phyloP scores from a whole-genome alignment of 1,140 invertebrate species.

The Gonatopus flavifemur region DNA sequence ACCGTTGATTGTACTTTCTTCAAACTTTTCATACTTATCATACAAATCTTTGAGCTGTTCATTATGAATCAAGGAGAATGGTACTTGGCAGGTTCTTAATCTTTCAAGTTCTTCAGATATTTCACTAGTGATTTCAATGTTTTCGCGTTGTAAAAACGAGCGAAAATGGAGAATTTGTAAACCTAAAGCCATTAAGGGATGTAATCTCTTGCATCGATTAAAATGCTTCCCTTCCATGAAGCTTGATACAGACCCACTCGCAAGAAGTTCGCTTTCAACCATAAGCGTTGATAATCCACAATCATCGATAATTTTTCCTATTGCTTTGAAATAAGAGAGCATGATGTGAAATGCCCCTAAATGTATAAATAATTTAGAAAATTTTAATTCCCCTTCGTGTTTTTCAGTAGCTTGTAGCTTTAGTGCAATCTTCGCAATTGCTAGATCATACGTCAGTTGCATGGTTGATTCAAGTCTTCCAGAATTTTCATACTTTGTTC shows the following conservation, averaged over 20 bases:
- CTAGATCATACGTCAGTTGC: conserved; percentile 22
- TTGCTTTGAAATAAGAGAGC: conserved; percentile 46
- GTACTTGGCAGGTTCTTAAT: not conserved
- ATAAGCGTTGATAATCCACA: conserved; percentile 43
- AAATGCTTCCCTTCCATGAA: conserved; percentile 39
- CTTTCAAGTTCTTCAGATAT: not conserved
- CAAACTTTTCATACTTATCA: conserved; percentile 27
- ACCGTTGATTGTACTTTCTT: too few relatives aligned
- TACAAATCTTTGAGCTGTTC: conserved; percentile 16
- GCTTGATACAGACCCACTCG: conserved; percentile 36
- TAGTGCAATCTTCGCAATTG: conserved; percentile 4
- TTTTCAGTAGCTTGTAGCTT: conserved; percentile 24
- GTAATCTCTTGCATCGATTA: conserved; percentile 44
- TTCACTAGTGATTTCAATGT: not conserved
- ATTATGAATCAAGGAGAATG: conserved; percentile 6
- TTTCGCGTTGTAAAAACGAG: not conserved
- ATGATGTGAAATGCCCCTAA: conserved; percentile 44
- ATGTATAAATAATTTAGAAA: conserved; percentile 45
- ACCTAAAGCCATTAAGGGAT: conserved; percentile 33
- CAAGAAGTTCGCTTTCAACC: conserved; percentile 38
- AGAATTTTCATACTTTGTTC: conserved; percentile 2
- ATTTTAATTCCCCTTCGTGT: too few relatives aligned
- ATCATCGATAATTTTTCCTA: conserved; percentile 41
- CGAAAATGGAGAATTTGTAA: conserved; percentile 19
- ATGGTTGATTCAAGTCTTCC: conserved; percentile 35